phyloP scores from a whole-genome alignment of 2,797 vertebrate genomes.

The Erethizon dorsatum region DNA sequence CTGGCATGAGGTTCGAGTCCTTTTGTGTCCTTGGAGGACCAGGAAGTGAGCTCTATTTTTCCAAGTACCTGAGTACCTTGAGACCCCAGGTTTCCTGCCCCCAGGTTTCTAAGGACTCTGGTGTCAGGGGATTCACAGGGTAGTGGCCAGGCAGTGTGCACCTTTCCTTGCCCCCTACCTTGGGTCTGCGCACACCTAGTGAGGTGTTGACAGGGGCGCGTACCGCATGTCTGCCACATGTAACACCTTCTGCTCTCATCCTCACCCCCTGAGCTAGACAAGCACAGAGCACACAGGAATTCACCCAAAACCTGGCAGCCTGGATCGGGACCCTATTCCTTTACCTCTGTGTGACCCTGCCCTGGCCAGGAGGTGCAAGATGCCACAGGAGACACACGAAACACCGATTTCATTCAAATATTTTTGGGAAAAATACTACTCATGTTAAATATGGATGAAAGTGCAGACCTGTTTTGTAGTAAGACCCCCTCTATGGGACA shows the following conservation, averaged over 20 bases:
- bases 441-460: not conserved
- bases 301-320: not conserved
- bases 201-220: not conserved
- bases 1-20: fast-evolving
- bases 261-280: not conserved
- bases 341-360: not conserved
- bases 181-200: not conserved
- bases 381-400: not conserved
- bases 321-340: not conserved
- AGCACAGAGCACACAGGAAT: not conserved
- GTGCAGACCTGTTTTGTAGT: not conserved
- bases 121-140: not conserved
- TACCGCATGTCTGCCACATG: fast-evolving
- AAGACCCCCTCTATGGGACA: not conserved
- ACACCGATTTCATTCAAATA: not conserved
- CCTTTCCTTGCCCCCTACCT: not conserved
- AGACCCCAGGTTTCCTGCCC: not conserved
- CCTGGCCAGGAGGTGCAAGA: not conserved
- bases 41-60: not conserved
- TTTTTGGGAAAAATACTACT: not conserved
- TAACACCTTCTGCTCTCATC: not conserved
- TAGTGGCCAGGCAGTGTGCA: not conserved
- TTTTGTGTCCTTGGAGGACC: not conserved
- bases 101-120: not conserved
- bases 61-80: not conserved